Evolutionary conservation across 2,888 invertebrate species (phyloP).

Genomic region (Eupithecia vulgata): DNA sequence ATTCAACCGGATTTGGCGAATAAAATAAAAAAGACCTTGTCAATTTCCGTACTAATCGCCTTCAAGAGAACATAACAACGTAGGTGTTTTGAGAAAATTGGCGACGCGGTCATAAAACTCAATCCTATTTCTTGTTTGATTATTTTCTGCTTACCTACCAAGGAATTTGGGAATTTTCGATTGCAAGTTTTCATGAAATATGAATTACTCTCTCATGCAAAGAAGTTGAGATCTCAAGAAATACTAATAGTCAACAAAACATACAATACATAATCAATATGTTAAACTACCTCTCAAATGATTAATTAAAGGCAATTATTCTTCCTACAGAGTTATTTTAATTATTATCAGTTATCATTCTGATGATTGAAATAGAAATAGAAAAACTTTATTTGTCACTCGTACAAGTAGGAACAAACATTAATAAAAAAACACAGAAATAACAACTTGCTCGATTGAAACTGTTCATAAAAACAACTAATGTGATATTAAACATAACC

Average conservation of each 20-base stretch:
- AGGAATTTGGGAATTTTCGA: background rate
- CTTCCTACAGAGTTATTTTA: background rate
- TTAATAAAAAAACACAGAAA: no score
- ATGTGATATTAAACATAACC: background rate
- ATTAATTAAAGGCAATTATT: background rate
- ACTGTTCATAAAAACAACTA: background rate
- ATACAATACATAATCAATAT: background rate
- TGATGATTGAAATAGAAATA: no score
- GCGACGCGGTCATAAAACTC: background rate
- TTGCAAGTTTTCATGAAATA: background rate
- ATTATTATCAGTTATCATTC: background rate
- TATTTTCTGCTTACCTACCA: background rate
- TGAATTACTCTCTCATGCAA: background rate
- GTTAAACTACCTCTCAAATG: background rate
- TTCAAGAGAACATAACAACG: background rate
- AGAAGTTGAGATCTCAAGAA: background rate
- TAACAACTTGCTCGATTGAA: no score
- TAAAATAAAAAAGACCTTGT: conserved; percentile 1
- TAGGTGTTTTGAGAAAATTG: background rate
- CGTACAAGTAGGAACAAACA: no score
- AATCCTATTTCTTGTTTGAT: background rate
- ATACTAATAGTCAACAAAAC: background rate
- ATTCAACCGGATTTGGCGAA: conserved; percentile 13
- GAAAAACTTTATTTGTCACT: no score
- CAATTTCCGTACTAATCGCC: conserved; percentile 3